phyloP scores from a whole-genome alignment of 2,113 vertebrate genomes.

The Nanger granti region DNA sequence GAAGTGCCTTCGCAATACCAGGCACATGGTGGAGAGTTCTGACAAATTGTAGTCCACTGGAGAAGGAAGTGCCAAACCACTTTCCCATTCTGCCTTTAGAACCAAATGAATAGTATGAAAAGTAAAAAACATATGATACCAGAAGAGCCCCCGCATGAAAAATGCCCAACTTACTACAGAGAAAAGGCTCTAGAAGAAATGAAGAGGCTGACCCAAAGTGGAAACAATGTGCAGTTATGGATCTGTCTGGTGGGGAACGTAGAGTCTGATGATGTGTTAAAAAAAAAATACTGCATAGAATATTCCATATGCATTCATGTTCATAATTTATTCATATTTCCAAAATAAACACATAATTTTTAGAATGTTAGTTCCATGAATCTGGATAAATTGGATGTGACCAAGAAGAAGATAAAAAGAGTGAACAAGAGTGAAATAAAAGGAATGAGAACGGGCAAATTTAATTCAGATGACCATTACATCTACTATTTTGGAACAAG shows the following conservation, averaged over 20 bases:
- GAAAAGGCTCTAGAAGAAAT: neutral
- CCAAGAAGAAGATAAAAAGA: neutral
- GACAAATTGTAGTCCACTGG: neutral
- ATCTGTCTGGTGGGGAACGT: neutral
- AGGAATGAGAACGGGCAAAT: neutral
- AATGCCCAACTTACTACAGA: neutral
- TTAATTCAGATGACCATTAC: neutral
- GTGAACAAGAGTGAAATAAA: neutral
- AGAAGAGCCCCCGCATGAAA: neutral
- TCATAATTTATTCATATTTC: neutral
- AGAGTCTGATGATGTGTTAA: neutral
- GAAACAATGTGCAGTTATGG: fast-evolving
- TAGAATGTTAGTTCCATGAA: neutral
- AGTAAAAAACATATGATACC: neutral
- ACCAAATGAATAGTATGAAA: neutral
- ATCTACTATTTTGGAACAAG: neutral
- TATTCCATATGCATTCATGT: neutral
- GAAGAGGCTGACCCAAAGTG: neutral
- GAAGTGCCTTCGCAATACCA: no score
- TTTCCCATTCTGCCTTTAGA: neutral
- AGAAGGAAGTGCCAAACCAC: neutral
- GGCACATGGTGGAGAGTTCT: neutral
- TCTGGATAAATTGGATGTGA: neutral
- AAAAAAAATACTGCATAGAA: neutral
- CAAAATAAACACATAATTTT: neutral